Base-by-base conservation (phyloP, 2,797 vertebrate genomes). In the Bufotes viridis region DNA sequence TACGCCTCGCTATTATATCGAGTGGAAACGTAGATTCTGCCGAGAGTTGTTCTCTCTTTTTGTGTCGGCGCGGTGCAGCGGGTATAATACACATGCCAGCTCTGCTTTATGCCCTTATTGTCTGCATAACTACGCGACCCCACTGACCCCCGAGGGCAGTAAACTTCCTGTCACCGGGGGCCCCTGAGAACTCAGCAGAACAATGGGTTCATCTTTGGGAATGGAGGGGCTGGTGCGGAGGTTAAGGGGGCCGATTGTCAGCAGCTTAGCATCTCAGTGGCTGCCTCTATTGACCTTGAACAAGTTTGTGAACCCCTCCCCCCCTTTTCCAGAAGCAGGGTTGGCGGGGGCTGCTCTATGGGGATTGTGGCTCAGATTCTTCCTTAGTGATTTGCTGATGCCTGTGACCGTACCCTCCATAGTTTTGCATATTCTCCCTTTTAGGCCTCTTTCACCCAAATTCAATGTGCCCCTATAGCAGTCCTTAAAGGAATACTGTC, bases 231-330 rank as follows among this genome's bases (percentile, higher is more conserved):
- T 13, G 11, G 51, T 4, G 53, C 55, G 20, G 53, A 20, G 76
- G 76, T 57, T 10, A 29, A 78, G 76, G 13, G 76, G 5, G n/a
- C 53, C 1, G 53, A 78, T 58, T 26, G 53, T 57, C 2, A 58
- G 53, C 76, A 29, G 75, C 75, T 78, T 78, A 76, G 51, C 22
- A 24, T 58, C 76, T 26, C 76, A 9, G 22, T 2, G 51, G 12
- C 22, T 2, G 22, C 74, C 20, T n/a, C 22, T n/a, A 18, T 13
- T 24, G 34, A 55, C 75, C 22, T 12, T 76, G 49, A 76, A 76
- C 2, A 74, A 74, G 70, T 74, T 74, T 74, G 29, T 49, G 70
- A 22, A 74, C 70, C 70, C 70, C 70, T 74, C 34, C 29, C 34
- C 34, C 61, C 10, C 18, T n/a, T 63, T 8, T 42, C 42, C 42